Evolutionary conservation across 2,888 invertebrate species (phyloP).

Genomic region (Drosophila flavopinicola): DNA sequence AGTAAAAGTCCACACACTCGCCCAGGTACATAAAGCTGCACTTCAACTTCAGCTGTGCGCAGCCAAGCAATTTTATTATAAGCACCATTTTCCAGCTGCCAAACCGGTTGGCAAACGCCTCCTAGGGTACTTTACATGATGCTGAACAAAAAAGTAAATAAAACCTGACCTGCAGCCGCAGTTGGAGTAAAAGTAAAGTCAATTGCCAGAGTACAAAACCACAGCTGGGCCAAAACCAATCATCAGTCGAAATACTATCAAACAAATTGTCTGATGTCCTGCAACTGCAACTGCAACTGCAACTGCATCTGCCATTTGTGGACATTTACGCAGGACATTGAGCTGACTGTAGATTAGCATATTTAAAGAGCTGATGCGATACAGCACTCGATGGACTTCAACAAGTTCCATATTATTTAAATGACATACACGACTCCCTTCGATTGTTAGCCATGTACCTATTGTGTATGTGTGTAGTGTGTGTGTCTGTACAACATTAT

Average conservation of each 20-base stretch:
- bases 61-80: conserved; percentile 58
- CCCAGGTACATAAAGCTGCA: conserved; percentile 44
- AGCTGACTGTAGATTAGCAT: conserved; percentile 52
- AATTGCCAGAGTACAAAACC: conserved; percentile 40
- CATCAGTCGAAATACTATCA: conserved; percentile 8
- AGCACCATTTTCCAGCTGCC: conserved; percentile 67
- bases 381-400: conserved; percentile 12
- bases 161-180: conserved; percentile 45
- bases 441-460: conserved; percentile 9
- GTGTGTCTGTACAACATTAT: background rate
- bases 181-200: conserved; percentile 55
- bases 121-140: conserved; percentile 6
- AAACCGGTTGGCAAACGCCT: conserved; percentile 63
- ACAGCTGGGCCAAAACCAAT: conserved; percentile 19
- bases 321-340: background rate
- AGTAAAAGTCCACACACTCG: conserved; percentile 42
- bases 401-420: background rate
- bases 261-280: no score
- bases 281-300: background rate
- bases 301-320: background rate
- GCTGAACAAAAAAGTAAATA: conserved; percentile 2
- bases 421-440: background rate
- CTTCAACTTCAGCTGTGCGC: conserved; percentile 51
- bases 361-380: conserved; percentile 45
- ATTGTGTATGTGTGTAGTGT: background rate